Base-by-base conservation (phyloP, 1,140 invertebrate species). In the Cylas formicarius region DNA sequence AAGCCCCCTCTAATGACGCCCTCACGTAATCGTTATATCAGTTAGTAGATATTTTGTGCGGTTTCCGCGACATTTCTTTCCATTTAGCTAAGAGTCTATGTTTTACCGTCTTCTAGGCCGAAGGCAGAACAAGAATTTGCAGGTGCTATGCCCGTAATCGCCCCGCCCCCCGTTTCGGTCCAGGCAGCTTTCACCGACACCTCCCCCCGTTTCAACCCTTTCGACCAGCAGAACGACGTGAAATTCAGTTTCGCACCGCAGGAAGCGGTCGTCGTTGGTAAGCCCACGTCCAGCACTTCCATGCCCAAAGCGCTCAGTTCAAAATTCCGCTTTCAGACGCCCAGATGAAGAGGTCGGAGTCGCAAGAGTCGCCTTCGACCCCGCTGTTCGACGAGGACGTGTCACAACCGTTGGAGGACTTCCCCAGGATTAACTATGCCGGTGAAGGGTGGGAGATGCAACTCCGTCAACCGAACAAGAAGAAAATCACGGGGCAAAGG, bases 381-480 rank as follows among this genome's bases (percentile, higher is more conserved):
- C 92, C 92, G 8, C 73, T 97, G 4, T 97, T 90, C 66, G 94
- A 97, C 63, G 93, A 96, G 45, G 92, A 96, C 63, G 80, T 88
- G 16, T 89, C 90, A 1, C 82, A 90, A 65, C 93, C 93, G 1
- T 71, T 99, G 11, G 90, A 93, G 68, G 84, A 89, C 14, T 99
- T 95, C 66, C 88, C 88, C 3, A 74, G 90, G 34, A 77, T 82
- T 1, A 76, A 76, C 27, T 91, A 85, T 56, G 68, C 69, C 0
- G 89, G 80, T 0, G 81, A 89, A n/a, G 90, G 90, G 14, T 99
- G 94, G 93, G 92, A 97, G 62, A 88, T 99, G 82, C 87, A 96
- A 46, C 70, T 99, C 19, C 73, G 94, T 10, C 90, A 96, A 60
- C 94, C 94, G 4, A 92, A 90, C 55, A 98, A 98, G 66, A 99